A percentile compares a stretch with the other conserved stretches of the same genome.
These are phyloP conservation scores for Drosophila repleta DNA, from an alignment of 1,140 invertebrate species.

Conservation along the genomic window DNA sequence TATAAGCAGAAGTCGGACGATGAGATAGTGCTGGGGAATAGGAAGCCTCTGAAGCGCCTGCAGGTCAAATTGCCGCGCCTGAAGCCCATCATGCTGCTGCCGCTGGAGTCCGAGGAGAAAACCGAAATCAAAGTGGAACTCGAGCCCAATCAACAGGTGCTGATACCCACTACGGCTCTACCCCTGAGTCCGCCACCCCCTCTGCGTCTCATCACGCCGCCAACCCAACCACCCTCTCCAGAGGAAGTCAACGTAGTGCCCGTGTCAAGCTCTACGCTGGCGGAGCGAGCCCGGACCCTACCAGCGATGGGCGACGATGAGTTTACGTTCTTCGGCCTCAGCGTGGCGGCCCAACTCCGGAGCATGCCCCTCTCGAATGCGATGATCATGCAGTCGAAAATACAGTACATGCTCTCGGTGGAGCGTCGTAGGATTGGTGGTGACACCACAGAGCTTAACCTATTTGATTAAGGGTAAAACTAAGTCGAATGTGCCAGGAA, in stretches of 20 bases:
- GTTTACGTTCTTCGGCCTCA: slow-evolving; percentile 65
- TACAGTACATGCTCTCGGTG: slow-evolving; percentile 59
- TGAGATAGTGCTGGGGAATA: not conserved
- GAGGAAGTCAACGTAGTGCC: not conserved
- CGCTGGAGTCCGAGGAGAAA: slow-evolving; percentile 3
- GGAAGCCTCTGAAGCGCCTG: slow-evolving; percentile 34
- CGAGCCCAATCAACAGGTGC: slow-evolving; percentile 34
- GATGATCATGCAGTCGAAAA: slow-evolving; percentile 67
- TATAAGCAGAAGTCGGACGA: slow-evolving; percentile 2
- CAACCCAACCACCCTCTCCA: not conserved
- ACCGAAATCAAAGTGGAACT: slow-evolving; percentile 52
- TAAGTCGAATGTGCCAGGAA: too few species aligned
- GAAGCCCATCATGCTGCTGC: slow-evolving; percentile 33
- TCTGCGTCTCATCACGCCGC: slow-evolving; percentile 10
- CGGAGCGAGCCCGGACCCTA: not conserved
- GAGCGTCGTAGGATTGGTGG: slow-evolving; percentile 61
- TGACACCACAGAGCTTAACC: slow-evolving; percentile 31
- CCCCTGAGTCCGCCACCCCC: slow-evolving; percentile 16
- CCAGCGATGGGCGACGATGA: slow-evolving; percentile 50
- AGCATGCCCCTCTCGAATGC: slow-evolving; percentile 64
- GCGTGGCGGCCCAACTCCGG: slow-evolving; percentile 61
- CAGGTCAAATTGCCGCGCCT: slow-evolving; percentile 57
- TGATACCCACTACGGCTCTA: not conserved
- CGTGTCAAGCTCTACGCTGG: not conserved
- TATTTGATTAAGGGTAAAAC: slow-evolving; percentile 39